Percentiles rank a stretch among this genome's conserved stretches.
Conservation (phyloP, 2,113 vertebrate species). For the Coptodon bakossiorum region DNA sequence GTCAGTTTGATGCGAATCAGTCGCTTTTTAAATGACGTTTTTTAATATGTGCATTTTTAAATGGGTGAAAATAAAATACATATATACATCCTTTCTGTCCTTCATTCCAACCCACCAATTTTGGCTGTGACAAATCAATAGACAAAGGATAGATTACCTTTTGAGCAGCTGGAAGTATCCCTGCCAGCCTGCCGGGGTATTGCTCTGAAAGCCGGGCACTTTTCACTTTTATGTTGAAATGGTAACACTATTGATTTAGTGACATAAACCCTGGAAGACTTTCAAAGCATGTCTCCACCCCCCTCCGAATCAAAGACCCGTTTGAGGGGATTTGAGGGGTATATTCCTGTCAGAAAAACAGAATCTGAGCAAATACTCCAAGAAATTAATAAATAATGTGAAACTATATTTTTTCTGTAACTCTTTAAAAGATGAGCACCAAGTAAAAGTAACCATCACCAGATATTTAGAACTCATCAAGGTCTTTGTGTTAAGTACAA, state of each 20-base stretch:
- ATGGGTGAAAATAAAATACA: not conserved
- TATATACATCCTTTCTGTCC: not conserved
- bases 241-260: constrained; percentile 25
- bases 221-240: constrained; percentile 39
- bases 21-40: not conserved
- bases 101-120: not conserved
- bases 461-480: not conserved
- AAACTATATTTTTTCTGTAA: not conserved
- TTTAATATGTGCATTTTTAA: not conserved
- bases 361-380: not conserved
- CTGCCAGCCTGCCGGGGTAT: not conserved
- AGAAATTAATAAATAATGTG: not conserved
- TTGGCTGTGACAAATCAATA: not conserved
- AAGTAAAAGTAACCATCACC: not conserved
- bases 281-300: constrained; percentile 12
- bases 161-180: constrained; percentile 5
- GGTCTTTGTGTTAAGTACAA: not conserved
- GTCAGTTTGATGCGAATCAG: not conserved
- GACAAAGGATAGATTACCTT: constrained; percentile 12
- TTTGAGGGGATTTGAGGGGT: constrained; percentile 3
- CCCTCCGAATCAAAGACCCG: not conserved
- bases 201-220: not conserved
- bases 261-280: not conserved
- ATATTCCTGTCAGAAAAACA: not conserved
- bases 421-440: not conserved